Evolutionary conservation across 2,113 vertebrate species (phyloP).

Genomic region (Neofelis nebulosa): DNA sequence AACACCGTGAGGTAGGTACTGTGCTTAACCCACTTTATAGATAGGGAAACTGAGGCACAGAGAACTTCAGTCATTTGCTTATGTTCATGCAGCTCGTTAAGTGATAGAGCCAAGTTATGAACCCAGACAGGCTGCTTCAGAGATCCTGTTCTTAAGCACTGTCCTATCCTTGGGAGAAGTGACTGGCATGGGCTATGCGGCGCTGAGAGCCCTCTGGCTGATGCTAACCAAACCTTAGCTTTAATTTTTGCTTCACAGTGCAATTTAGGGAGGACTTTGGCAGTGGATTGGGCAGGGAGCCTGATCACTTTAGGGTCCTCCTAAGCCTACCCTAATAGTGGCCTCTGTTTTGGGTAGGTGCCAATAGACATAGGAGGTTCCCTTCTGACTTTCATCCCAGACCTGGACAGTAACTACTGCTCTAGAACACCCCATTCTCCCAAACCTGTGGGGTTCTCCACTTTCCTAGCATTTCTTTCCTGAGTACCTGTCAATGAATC

Average conservation of each 20-base stretch:
- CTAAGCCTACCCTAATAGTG: background rate
- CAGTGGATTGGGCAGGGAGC: background rate
- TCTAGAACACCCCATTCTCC: background rate
- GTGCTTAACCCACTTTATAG: background rate
- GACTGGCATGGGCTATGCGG: background rate
- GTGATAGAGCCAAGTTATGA: background rate
- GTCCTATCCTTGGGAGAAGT: background rate
- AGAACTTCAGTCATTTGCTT: background rate
- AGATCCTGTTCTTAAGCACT: background rate
- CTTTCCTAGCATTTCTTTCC: background rate
- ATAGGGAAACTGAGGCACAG: background rate
- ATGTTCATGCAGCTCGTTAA: background rate
- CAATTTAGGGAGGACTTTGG: background rate
- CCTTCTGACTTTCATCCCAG: background rate
- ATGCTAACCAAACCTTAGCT: background rate
- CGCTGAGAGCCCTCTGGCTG: background rate
- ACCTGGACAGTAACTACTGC: background rate
- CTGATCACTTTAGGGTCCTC: background rate
- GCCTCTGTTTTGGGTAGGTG: background rate
- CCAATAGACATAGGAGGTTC: background rate
- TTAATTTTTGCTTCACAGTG: background rate
- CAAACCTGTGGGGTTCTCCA: background rate
- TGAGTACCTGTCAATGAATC: background rate
- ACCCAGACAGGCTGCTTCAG: background rate
- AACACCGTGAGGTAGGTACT: background rate